Evolutionary conservation across 1,140 invertebrate species (phyloP).

Genomic region (Trissolcus basalis): DNA sequence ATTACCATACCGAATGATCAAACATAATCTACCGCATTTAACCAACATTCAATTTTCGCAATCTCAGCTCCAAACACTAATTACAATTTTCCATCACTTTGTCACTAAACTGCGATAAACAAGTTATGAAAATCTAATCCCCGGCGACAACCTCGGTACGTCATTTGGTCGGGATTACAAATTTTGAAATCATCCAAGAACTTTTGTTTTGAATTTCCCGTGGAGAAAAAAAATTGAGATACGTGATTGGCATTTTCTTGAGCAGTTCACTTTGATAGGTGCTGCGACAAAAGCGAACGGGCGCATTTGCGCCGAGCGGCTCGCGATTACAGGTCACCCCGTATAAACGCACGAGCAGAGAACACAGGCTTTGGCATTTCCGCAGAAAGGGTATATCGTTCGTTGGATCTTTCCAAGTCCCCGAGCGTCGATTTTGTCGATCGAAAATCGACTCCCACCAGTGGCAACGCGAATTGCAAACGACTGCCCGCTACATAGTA

Average conservation of each 20-base stretch:
- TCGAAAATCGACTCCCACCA: conserved; percentile 45
- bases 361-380: conserved; percentile 23
- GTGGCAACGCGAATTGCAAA: conserved; percentile 18
- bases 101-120: too few relatives aligned
- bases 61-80: too few relatives aligned
- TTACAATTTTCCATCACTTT: too few relatives aligned
- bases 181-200: too few relatives aligned
- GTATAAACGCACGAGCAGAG: conserved; percentile 30
- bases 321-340: conserved; percentile 46
- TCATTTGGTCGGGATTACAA: too few relatives aligned
- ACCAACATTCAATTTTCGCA: too few relatives aligned
- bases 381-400: conserved; percentile 44
- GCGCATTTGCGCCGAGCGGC: conserved; percentile 1
- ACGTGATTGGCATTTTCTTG: neutral
- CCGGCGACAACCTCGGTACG: too few relatives aligned
- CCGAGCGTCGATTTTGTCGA: conserved; percentile 55
- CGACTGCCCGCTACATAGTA: conserved; percentile 24
- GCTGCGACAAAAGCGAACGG: conserved; percentile 12
- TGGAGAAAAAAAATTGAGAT: neutral
- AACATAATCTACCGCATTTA: too few relatives aligned
- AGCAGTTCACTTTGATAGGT: neutral
- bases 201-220: neutral
- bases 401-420: conserved; percentile 57
- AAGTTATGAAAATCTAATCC: too few relatives aligned
- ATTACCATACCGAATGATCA: too few relatives aligned